A percentile compares a stretch with the other conserved stretches of the same genome.
Evolutionary conservation across 2,888 invertebrate genomes (phyloP).

Genomic region (Athalia rosae): DNA sequence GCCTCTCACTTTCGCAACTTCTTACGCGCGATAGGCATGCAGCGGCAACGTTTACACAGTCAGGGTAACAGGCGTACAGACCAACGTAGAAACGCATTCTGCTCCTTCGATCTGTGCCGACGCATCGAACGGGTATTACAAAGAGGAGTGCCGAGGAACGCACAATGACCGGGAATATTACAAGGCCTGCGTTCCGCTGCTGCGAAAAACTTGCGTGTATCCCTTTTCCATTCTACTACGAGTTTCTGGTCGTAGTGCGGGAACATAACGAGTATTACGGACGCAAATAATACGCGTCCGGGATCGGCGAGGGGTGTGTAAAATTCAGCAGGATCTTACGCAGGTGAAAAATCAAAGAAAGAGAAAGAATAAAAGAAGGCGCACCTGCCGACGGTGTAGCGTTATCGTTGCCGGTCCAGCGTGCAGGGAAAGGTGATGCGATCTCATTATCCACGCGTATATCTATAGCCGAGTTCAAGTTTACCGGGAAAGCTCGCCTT

Average conservation of each 20-base stretch:
- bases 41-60: neutral
- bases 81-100: neutral
- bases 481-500: conserved; percentile 10
- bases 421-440: neutral
- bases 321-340: too few species aligned
- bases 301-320: neutral
- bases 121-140: conserved; percentile 27
- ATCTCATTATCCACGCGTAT: neutral
- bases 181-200: neutral
- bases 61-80: too few species aligned
- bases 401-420: neutral
- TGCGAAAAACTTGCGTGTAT: neutral
- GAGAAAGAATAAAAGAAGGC: too few species aligned
- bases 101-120: neutral
- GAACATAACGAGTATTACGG: neutral
- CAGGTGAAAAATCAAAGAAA: too few species aligned
- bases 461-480: neutral
- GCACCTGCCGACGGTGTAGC: neutral
- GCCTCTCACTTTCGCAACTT: conserved; percentile 37
- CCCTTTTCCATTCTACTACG: neutral
- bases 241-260: too few species aligned
- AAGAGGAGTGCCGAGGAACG: neutral
- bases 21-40: conserved; percentile 25
- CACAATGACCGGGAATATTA: neutral
- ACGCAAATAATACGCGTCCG: neutral